These are phyloP conservation scores for Drosophila tristis DNA, from an alignment of 1,140 invertebrate species.

Conservation along the genomic window DNA sequence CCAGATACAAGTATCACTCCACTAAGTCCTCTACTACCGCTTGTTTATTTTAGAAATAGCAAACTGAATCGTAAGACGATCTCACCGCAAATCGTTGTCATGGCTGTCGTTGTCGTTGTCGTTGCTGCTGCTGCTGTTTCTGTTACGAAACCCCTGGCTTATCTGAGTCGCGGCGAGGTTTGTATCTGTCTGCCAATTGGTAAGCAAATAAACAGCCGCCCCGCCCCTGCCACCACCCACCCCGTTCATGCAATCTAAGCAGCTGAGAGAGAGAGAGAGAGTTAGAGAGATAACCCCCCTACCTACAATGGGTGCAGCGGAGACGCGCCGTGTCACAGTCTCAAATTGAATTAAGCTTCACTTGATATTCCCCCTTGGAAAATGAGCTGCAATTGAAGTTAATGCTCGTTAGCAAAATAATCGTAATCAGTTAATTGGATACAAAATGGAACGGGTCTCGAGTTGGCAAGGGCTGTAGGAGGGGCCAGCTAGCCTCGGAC, in stretches of 20 bases:
- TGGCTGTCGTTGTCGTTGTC: conserved; percentile 19
- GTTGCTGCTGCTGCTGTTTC: conserved; percentile 31
- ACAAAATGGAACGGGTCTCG: too few species aligned
- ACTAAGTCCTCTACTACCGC: too few species aligned
- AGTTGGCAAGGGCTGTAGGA: too few species aligned
- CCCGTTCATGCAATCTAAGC: not conserved
- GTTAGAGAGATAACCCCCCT: conserved; percentile 13
- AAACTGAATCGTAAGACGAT: conserved; percentile 64
- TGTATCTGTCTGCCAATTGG: conserved; percentile 67
- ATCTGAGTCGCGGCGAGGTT: conserved; percentile 41
- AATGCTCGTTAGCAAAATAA: conserved; percentile 47
- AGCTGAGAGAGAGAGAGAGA: conserved; percentile 2
- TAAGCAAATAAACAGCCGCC: conserved; percentile 72
- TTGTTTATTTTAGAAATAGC: conserved; percentile 50
- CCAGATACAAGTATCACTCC: too few species aligned
- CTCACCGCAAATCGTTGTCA: conserved; percentile 63
- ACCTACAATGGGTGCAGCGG: conserved; percentile 1
- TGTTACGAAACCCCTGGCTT: conserved; percentile 54
- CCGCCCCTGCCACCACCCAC: conserved; percentile 13
- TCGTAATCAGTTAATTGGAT: conserved; percentile 39
- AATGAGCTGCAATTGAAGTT: conserved; percentile 71
- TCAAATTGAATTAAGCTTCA: conserved; percentile 67
- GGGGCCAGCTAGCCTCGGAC: too few species aligned
- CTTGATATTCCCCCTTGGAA: conserved; percentile 22
- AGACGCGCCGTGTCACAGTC: conserved; percentile 30